phyloP scores from a whole-genome alignment of 2,113 vertebrate genomes.

The Hipposideros armiger region DNA sequence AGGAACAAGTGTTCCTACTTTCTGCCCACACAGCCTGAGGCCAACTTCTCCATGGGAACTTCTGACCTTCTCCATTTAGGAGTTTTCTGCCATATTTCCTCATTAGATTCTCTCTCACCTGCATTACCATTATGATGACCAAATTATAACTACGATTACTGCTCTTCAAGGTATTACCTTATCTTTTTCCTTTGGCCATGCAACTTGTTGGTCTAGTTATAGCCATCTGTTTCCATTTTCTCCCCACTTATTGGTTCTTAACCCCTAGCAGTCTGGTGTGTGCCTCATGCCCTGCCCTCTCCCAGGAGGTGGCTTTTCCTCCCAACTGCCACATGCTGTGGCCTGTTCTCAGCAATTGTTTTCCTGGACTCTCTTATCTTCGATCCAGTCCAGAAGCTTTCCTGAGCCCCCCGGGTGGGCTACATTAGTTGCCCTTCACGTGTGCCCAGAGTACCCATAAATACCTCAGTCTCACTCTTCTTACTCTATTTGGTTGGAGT shows the following conservation, averaged over 20 bases:
- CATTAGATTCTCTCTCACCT: neutral
- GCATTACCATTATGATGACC: neutral
- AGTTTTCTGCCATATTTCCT: neutral
- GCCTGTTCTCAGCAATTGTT: neutral
- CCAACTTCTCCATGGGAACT: rapidly evolving
- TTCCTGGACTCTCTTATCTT: neutral
- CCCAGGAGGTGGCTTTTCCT: neutral
- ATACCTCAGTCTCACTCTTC: neutral
- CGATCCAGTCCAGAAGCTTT: neutral
- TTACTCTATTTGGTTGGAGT: neutral
- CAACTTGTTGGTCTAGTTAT: neutral
- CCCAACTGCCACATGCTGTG: neutral
- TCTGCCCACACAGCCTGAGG: neutral
- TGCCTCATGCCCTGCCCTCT: rapidly evolving
- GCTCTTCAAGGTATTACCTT: neutral
- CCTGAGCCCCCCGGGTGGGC: neutral
- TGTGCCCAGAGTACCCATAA: rapidly evolving
- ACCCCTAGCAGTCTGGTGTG: neutral
- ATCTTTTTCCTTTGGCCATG: neutral
- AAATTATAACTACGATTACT: too few relatives aligned
- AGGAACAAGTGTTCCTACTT: neutral
- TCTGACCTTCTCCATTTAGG: neutral
- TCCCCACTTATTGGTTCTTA: neutral
- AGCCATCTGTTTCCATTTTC: neutral
- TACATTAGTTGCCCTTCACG: neutral